Percentiles rank a stretch among this genome's conserved stretches.
phyloP scores from a whole-genome alignment of 2,888 invertebrate species.

The Phasia obesa region DNA sequence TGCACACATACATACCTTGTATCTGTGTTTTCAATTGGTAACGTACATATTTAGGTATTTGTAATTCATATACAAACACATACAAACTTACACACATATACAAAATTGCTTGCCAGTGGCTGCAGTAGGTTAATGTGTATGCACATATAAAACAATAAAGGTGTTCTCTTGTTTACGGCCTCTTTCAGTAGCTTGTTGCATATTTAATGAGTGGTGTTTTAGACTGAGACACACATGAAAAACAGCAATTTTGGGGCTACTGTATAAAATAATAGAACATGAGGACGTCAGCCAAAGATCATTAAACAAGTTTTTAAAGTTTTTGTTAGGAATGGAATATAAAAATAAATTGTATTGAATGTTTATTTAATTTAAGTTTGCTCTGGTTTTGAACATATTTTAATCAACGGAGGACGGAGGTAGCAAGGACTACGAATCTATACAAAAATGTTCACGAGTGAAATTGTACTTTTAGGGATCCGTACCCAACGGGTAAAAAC shows the following conservation, averaged over 20 bases:
- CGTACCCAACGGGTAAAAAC: no score
- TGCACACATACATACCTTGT: background rate
- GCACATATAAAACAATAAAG: conserved; percentile 58
- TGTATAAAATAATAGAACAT: background rate
- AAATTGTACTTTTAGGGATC: no score
- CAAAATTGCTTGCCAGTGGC: background rate
- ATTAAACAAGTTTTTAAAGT: background rate
- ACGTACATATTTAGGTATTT: background rate
- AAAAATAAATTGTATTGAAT: no score
- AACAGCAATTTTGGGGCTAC: background rate
- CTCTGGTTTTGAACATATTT: no score
- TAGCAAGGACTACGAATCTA: no score
- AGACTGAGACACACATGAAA: background rate
- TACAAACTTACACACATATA: background rate
- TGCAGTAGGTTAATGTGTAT: conserved; percentile 54
- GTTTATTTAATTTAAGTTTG: no score
- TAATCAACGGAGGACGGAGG: no score
- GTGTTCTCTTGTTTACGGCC: conserved; percentile 64
- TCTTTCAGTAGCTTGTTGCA: conserved; percentile 62
- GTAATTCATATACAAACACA: background rate
- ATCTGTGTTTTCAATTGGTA: conserved; percentile 14
- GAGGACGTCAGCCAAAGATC: background rate
- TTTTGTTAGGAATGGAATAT: background rate
- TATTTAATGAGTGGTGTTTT: conserved; percentile 56
- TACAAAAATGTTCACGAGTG: no score